Base-by-base conservation (phyloP, 2,113 vertebrate genomes). In the Serilophus lunatus region DNA sequence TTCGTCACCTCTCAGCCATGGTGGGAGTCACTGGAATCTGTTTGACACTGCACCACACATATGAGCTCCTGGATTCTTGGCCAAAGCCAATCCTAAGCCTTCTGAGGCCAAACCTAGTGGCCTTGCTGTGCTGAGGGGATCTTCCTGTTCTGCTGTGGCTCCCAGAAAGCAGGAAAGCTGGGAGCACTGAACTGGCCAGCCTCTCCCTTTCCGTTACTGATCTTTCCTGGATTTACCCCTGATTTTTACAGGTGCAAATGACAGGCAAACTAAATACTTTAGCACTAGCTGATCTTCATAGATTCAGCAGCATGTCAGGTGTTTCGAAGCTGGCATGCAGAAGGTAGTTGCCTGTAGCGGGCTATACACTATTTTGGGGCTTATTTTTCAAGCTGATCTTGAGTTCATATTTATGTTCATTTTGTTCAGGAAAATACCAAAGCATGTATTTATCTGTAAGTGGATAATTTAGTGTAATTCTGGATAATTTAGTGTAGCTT, bases 351-450 rank as follows among this genome's bases (percentile, higher is more conserved):
- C 51, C 24, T 56, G 35, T 40, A 38, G 24, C 1, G 5, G 40
- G 17, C 18, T 9, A 17, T 13, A 40, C 20, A 47, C 14, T 24
- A 5, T 71, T 53, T 69, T 56, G 57, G 35, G 57, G n/a, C 31
- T 57, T n/a, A 69, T 89, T 42, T 87, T 91, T 42, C 45, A 64
- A 57, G 60, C 31, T 57, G 31, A 22, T 87, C 36, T 28, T 57
- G 33, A 83, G 44, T 75, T 90, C 20, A 9, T 56, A 25, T 69
- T 83, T 87, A 54, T 70, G 25, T 80, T 90, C 2, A 40, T 56
- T 44, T 63, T 66, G 36, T 42, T 92, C 54, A 88, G 59, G 66
- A 93, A 88, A 92, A 65, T 61, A 82, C 20, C 17, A 40, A 91
- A 87, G 54, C 54, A 80, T 36, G 6, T 54, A 36, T 76, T 91